Conservation (phyloP, 2,113 vertebrate species). For the Zootoca vivipara region DNA sequence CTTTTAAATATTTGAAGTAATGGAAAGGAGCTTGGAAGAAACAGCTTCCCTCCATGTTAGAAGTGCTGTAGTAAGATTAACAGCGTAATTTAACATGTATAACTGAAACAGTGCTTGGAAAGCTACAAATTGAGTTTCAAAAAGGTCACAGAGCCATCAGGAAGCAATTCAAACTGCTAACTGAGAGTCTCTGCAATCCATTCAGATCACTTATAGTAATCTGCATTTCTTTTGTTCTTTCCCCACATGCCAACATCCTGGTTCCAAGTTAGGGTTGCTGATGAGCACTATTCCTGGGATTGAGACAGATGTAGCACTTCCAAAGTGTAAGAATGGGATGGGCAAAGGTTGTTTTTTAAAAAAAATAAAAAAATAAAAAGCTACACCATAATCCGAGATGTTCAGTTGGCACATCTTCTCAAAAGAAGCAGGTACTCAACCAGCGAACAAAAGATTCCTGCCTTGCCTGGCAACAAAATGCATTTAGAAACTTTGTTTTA, state of each 20-base stretch:
- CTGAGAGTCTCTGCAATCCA: constrained; percentile 9
- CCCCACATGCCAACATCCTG: not conserved
- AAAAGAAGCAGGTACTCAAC: not conserved
- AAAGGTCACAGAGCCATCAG: constrained; percentile 3
- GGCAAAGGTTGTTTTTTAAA: not conserved
- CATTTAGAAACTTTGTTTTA: not conserved
- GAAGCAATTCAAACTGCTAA: constrained; percentile 12
- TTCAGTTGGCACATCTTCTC: not conserved
- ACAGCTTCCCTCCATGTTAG: constrained; percentile 23
- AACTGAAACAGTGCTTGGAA: not conserved
- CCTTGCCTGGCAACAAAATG: not conserved
- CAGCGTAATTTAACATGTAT: not conserved
- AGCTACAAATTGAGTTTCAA: constrained; percentile 2
- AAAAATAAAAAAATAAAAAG: not conserved
- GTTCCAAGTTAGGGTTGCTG: not conserved
- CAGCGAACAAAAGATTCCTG: not conserved
- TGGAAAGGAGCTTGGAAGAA: not conserved
- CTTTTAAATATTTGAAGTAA: constrained; percentile 6
- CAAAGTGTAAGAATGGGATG: not conserved
- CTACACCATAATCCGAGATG: not conserved
- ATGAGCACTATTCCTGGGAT: not conserved
- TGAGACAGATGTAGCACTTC: not conserved
- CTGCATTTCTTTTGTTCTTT: constrained; percentile 16
- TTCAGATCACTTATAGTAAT: not conserved
- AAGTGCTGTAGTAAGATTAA: constrained; percentile 19